phyloP scores from a whole-genome alignment of 2,888 invertebrate genomes.

The Cepaea hortensis region DNA sequence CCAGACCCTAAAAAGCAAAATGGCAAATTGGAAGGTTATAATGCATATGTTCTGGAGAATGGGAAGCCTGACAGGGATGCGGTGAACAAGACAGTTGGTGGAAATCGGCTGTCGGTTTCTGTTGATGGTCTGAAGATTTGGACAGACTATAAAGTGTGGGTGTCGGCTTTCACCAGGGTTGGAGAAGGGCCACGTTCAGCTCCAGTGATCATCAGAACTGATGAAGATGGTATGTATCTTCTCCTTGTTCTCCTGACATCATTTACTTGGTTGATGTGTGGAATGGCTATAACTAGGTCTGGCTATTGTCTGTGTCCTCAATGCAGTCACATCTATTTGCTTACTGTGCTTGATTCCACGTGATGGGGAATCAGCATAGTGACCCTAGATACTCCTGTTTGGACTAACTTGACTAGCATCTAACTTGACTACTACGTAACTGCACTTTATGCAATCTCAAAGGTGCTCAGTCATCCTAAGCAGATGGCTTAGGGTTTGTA shows the following conservation, averaged over 20 bases:
- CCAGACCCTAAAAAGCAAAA: conserved; percentile 93
- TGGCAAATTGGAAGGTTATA: conserved; percentile 79
- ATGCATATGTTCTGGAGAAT: conserved; percentile 76
- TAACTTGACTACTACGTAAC: no score
- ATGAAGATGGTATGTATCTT: conserved; percentile 95
- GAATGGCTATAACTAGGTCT: conserved; percentile 45
- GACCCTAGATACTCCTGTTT: not conserved
- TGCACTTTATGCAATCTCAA: no score
- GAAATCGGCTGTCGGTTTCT: conserved; percentile 78
- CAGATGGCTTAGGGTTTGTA: no score
- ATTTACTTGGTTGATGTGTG: conserved; percentile 35
- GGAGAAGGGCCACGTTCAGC: conserved; percentile 95
- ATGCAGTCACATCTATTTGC: conserved; percentile 9
- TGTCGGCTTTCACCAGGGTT: conserved; percentile 94
- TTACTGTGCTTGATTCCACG: not conserved
- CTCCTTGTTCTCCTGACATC: conserved; percentile 3
- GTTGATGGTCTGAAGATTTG: conserved; percentile 93
- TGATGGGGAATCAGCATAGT: not conserved
- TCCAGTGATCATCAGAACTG: conserved; percentile 93
- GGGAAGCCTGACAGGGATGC: conserved; percentile 80
- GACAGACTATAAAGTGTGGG: conserved; percentile 98
- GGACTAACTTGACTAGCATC: not conserved
- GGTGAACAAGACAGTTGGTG: conserved; percentile 65
- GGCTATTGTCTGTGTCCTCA: conserved; percentile 26
- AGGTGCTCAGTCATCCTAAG: no score